Evolutionary conservation across 2,888 invertebrate species (phyloP), one percentile per base, ranked within the genome.

Genomic region (Leptinotarsa juncta): DNA sequence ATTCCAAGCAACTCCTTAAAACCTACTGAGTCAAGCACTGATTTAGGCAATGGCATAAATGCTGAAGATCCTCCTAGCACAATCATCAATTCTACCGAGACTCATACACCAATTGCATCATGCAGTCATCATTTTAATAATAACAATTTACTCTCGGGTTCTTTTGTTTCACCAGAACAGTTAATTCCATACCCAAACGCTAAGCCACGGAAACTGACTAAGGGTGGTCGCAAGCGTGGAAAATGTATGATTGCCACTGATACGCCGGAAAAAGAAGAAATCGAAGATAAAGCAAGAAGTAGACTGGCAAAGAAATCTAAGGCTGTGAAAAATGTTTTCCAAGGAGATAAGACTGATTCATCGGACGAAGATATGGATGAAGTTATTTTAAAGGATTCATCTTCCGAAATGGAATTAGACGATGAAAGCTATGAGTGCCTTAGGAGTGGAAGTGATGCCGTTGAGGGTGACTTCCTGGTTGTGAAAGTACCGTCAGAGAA

Each of bases 291-390:
- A 50, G 65, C 49, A 65, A 70, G 70, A 65, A 49, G 51, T 48
- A 70, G 65, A 50, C 62, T 70, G 70, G 70, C 65, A 70, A 70
- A 65, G 23, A 65, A 70, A 70, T 23, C 65, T 20, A 70, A 62
- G 65, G 70, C 53, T 23, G 62, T 65, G 70, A 70, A 70, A 50
- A 67, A 67, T 50, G 65, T 70, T 65, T 70, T 70, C 65, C 50
- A 65, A 65, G n/a, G 48, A 70, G 65, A 70, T 48, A 48, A 70
- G 51, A 62, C 48, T 70, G 49, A 67, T 51, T 49, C 26, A 15
- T 53, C 53, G n/a, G 53, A 53, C n/a, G 53, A 53, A n/a, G 53
- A 53, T n/a, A 53, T 53, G 67, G 26, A 67, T 20, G 26, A 67
- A 26, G 67, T 51, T 65, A 70, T 62, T 50, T 65, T 70, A 50